These are phyloP conservation scores for Telmatherina bonti DNA, from an alignment of 2,797 vertebrate genomes.

Conservation along the genomic window DNA sequence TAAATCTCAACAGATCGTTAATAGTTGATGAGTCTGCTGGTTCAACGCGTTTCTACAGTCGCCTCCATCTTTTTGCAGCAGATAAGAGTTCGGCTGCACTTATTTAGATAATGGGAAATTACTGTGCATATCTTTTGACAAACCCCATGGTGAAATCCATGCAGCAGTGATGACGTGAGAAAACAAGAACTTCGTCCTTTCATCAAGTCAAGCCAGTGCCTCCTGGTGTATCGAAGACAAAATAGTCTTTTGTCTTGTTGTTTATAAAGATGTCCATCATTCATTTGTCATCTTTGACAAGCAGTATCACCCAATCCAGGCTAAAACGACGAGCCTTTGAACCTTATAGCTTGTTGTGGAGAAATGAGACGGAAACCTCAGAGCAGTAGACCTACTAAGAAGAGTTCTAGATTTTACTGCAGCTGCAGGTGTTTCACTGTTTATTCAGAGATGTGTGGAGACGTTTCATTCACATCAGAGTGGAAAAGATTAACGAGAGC, in stretches of 20 bases:
- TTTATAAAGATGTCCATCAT: conserved; percentile 61
- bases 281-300: conserved; percentile 68
- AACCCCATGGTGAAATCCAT: neutral
- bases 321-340: conserved; percentile 60
- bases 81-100: neutral
- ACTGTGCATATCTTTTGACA: neutral
- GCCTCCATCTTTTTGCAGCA: neutral
- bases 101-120: neutral
- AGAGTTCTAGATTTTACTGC: conserved; percentile 24
- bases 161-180: neutral
- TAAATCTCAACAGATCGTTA: conserved; percentile 66
- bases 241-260: conserved; percentile 50
- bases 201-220: conserved; percentile 14
- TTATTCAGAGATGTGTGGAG: conserved; percentile 4
- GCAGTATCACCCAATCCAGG: conserved; percentile 50
- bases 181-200: neutral
- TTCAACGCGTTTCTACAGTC: conserved; percentile 26
- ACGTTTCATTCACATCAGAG: conserved; percentile 1
- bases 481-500: neutral
- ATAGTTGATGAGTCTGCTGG: conserved; percentile 39
- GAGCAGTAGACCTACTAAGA: conserved; percentile 22
- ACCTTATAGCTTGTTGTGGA: conserved; percentile 56
- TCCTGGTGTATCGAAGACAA: conserved; percentile 22
- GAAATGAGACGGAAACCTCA: conserved; percentile 52
- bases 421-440: conserved; percentile 53